Percentiles rank a stretch among this genome's conserved stretches.
phyloP scores from a whole-genome alignment of 2,797 vertebrate genomes.

The Okamejei kenojei region DNA sequence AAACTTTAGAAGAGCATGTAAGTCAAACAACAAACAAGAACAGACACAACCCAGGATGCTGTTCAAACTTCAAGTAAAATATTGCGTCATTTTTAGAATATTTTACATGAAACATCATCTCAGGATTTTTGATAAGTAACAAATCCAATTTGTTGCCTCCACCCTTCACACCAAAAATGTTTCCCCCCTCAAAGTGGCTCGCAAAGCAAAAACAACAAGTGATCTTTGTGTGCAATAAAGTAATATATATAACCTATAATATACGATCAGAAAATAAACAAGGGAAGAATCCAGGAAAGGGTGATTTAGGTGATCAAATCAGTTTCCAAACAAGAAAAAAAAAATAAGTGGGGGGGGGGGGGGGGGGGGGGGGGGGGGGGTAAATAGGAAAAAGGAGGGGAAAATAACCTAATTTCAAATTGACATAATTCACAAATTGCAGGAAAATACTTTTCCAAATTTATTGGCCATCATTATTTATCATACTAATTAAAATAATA shows the following conservation, averaged over 20 bases:
- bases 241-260: neutral
- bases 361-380: too few relatives aligned
- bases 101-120: neutral
- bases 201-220: neutral
- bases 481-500: too few relatives aligned
- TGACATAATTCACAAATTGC: neutral
- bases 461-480: too few relatives aligned
- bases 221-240: too few relatives aligned
- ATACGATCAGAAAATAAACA: neutral
- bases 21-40: constrained; percentile 11
- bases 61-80: neutral
- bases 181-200: too few relatives aligned
- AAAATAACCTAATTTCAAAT: neutral
- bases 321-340: neutral
- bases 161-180: neutral
- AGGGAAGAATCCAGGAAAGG: neutral
- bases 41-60: neutral
- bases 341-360: neutral
- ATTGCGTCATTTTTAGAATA: neutral
- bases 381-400: neutral
- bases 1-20: neutral
- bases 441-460: neutral
- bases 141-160: neutral
- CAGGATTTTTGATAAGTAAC: neutral
- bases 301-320: neutral